Percentiles rank a stretch among this genome's conserved stretches.
Evolutionary conservation across 2,113 vertebrate species (phyloP).

Genomic region (Pluvialis apricaria): DNA sequence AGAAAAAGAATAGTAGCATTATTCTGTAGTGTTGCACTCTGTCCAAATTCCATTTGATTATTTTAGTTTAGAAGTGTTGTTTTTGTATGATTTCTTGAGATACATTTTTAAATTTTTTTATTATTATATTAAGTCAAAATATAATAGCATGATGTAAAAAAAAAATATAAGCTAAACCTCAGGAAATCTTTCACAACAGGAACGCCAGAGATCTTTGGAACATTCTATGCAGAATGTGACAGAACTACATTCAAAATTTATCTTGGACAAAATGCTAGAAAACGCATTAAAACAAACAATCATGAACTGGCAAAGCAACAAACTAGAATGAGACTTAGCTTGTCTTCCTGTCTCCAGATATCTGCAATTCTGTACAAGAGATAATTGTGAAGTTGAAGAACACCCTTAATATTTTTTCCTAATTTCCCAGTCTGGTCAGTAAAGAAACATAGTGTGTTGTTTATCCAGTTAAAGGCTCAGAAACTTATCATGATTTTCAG

Average conservation of each 20-base stretch:
- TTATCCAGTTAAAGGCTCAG: neutral
- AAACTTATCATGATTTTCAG: neutral
- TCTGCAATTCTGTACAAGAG: neutral
- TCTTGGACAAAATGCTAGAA: neutral
- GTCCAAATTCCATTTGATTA: neutral
- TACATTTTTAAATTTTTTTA: rapidly evolving
- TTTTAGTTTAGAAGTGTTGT: neutral
- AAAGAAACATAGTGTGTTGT: neutral
- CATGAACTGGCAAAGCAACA: neutral
- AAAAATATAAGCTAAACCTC: neutral
- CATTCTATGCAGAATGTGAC: neutral
- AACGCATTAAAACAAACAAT: neutral
- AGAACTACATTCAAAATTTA: neutral
- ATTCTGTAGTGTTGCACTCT: neutral
- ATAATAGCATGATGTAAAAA: neutral
- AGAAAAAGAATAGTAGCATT: neutral
- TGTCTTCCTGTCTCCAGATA: neutral
- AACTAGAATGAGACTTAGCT: neutral
- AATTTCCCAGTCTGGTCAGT: neutral
- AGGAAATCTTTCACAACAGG: neutral
- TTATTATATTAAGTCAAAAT: neutral
- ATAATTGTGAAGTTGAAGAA: neutral
- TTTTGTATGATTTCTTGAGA: neutral
- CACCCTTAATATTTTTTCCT: neutral
- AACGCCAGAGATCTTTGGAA: neutral